Evolutionary conservation across 2,113 vertebrate species (phyloP).

Genomic region (Pteronura brasiliensis): DNA sequence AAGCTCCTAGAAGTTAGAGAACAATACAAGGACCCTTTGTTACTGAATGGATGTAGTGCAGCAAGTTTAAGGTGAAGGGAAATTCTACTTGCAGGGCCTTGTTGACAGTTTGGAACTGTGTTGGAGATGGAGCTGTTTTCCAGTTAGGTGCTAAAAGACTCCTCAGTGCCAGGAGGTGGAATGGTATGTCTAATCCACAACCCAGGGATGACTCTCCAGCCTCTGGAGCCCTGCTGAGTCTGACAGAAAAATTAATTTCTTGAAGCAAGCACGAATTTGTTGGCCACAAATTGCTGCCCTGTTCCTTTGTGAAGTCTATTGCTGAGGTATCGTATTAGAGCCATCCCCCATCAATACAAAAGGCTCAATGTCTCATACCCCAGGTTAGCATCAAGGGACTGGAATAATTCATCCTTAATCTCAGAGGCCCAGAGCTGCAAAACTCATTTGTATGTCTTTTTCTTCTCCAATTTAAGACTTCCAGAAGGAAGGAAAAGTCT

Average conservation of each 20-base stretch:
- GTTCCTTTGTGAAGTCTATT: not conserved
- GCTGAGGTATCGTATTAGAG: not conserved
- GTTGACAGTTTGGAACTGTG: not conserved
- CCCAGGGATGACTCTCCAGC: not conserved
- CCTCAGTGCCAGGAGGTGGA: not conserved
- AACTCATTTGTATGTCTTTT: not conserved
- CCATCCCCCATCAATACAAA: not conserved
- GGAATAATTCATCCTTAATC: not conserved
- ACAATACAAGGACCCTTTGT: not conserved
- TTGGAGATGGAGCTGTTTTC: not conserved
- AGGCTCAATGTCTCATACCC: not conserved
- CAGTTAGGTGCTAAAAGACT: not conserved
- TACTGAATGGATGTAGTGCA: not conserved
- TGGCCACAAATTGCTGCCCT: not conserved
- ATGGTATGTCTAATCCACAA: not conserved
- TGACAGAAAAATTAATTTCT: constrained; percentile 18
- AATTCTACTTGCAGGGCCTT: not conserved
- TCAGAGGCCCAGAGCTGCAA: not conserved
- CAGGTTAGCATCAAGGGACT: not conserved
- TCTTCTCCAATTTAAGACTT: constrained; percentile 3
- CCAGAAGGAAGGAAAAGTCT: not conserved
- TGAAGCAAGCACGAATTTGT: constrained; percentile 30
- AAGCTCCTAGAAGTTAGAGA: not conserved
- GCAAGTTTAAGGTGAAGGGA: not conserved
- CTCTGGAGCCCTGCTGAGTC: not conserved